A percentile compares a stretch with the other conserved stretches of the same genome.
phyloP scores from a whole-genome alignment of 2,797 vertebrate genomes.

The Poeciliopsis turneri region DNA sequence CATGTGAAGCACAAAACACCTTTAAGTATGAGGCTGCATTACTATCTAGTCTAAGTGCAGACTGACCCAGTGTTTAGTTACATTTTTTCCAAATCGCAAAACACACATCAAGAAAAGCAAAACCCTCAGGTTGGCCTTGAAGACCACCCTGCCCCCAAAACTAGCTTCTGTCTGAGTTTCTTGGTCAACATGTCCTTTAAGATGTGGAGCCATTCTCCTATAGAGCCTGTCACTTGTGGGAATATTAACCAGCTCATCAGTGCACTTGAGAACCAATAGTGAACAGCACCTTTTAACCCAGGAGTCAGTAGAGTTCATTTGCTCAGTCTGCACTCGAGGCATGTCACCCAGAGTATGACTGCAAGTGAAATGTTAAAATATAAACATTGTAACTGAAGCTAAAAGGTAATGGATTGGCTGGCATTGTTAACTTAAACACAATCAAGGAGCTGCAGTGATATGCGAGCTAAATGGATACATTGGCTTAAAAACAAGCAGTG shows the following conservation, averaged over 20 bases:
- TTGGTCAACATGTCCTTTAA: constrained; percentile 40
- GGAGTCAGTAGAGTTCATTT: constrained; percentile 35
- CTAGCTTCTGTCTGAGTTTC: constrained; percentile 9
- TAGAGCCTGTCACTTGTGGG: constrained; percentile 33
- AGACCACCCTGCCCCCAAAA: neutral
- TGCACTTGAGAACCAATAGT: constrained; percentile 54
- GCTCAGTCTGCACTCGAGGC: constrained; percentile 1
- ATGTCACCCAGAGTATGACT: neutral
- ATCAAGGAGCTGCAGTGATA: constrained; percentile 48
- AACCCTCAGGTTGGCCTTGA: neutral
- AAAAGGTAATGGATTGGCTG: constrained; percentile 35
- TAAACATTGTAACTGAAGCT: constrained; percentile 26
- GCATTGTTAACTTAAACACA: constrained; percentile 53
- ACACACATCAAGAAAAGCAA: neutral
- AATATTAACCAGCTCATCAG: constrained; percentile 69
- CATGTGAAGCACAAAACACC: constrained; percentile 19
- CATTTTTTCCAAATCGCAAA: neutral
- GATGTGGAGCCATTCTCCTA: constrained; percentile 21
- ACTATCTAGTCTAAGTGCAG: neutral
- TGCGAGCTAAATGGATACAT: constrained; percentile 57
- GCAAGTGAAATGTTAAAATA: constrained; percentile 25
- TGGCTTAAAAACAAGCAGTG: constrained; percentile 52
- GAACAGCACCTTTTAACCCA: constrained; percentile 55
- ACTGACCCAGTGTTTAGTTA: neutral
- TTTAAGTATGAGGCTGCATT: constrained; percentile 14